Evolutionary conservation across 2,888 invertebrate species (phyloP).

Genomic region (Rhaphigaster nebulosa): DNA sequence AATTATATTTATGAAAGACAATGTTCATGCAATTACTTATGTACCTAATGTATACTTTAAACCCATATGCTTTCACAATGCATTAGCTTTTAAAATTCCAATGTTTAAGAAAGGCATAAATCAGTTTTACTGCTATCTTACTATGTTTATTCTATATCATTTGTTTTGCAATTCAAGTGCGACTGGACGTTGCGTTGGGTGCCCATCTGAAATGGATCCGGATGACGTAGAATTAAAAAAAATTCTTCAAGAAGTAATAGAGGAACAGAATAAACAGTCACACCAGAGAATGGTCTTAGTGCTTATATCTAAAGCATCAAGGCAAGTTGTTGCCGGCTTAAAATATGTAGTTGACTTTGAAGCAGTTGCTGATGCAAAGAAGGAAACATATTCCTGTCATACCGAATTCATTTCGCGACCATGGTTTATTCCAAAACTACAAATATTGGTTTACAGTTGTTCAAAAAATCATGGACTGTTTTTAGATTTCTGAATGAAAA

Average conservation of each 20-base stretch:
- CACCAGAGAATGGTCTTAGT: not conserved
- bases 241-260: not conserved
- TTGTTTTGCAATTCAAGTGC: not conserved
- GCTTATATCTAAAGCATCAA: not conserved
- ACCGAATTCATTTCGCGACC: not conserved
- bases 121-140: not conserved
- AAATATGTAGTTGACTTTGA: slow-evolving; percentile 2
- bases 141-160: not conserved
- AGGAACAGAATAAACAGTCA: not conserved
- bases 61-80: not conserved
- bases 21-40: not conserved
- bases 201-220: not conserved
- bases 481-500: not conserved
- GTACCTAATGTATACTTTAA: not conserved
- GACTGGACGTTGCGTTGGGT: not conserved
- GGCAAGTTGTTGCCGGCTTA: not conserved
- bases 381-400: not conserved
- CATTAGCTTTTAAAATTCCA: not conserved
- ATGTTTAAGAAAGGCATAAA: not conserved
- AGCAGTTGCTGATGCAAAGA: not conserved
- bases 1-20: not conserved
- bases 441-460: not conserved
- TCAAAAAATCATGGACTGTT: not conserved
- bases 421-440: not conserved
- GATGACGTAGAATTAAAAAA: not conserved